phyloP scores from a whole-genome alignment of 2,888 invertebrate species.

The Dolichopus griseipennis region DNA sequence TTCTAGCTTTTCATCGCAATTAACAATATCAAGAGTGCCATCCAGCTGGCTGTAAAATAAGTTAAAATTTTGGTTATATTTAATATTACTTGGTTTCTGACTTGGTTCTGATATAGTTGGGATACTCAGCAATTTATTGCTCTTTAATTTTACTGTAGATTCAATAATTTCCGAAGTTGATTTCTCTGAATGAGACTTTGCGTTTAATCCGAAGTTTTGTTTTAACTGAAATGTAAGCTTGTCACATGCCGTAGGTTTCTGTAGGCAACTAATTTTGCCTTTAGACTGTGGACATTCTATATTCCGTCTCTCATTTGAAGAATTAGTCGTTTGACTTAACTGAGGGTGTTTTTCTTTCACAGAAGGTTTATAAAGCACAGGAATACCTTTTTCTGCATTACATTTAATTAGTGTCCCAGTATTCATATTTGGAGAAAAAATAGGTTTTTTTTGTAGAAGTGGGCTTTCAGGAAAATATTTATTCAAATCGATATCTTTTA shows the following conservation, averaged over 20 bases:
- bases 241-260: neutral
- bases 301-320: neutral
- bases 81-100: neutral
- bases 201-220: neutral
- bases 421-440: constrained; percentile 28
- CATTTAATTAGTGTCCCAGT: neutral
- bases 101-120: neutral
- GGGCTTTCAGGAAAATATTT: constrained; percentile 41
- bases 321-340: constrained; percentile 8
- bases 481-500: constrained; percentile 41
- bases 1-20: constrained; percentile 29
- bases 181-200: constrained; percentile 8
- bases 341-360: neutral
- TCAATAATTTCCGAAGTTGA: constrained; percentile 13
- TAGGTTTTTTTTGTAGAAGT: constrained; percentile 33
- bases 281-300: neutral
- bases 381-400: neutral
- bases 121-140: constrained; percentile 10
- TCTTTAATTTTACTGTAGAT: neutral
- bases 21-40: constrained; percentile 35
- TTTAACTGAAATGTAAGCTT: neutral
- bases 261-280: neutral
- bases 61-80: constrained; percentile 27
- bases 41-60: constrained; percentile 40
- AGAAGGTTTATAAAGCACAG: constrained; percentile 4